These are phyloP conservation scores for Episyrphus balteatus DNA, from an alignment of 1,140 invertebrate genomes.

Conservation along the genomic window DNA sequence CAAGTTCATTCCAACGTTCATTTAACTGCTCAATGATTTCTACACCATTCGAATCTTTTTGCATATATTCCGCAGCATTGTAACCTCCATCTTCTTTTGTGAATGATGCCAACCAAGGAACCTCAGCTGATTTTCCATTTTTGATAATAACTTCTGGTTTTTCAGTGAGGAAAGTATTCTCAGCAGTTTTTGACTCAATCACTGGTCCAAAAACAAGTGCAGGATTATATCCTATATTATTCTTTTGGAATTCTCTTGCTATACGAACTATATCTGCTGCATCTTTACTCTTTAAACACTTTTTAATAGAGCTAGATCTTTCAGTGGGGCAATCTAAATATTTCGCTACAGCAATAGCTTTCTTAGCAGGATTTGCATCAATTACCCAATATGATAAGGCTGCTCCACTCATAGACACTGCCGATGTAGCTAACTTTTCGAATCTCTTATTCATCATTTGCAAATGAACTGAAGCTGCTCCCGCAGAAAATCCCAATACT, in stretches of 20 bases:
- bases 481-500: conserved; percentile 45
- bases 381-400: conserved; percentile 28
- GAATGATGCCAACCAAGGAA: conserved; percentile 43
- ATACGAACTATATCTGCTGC: conserved; percentile 21
- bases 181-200: conserved; percentile 29
- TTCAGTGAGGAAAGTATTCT: conserved; percentile 39
- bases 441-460: conserved; percentile 47
- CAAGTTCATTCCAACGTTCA: conserved; percentile 17
- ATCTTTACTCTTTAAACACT: conserved; percentile 44
- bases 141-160: conserved; percentile 40
- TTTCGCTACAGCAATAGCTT: conserved; percentile 43
- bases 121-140: conserved; percentile 37
- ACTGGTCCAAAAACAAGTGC: conserved; percentile 47
- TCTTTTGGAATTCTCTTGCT: conserved; percentile 21
- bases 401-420: conserved; percentile 22
- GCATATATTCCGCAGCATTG: conserved; percentile 32
- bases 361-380: conserved; percentile 41
- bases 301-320: too few species aligned
- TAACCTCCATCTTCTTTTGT: conserved; percentile 43
- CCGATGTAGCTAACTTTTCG: conserved; percentile 14
- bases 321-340: conserved; percentile 43
- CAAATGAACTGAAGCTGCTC: conserved; percentile 48
- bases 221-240: conserved; percentile 43
- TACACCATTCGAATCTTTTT: not conserved
- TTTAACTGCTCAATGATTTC: conserved; percentile 10